A percentile compares a stretch with the other conserved stretches of the same genome.
phyloP scores from a whole-genome alignment of 2,797 vertebrate species.

The Catostomus latipinnis region DNA sequence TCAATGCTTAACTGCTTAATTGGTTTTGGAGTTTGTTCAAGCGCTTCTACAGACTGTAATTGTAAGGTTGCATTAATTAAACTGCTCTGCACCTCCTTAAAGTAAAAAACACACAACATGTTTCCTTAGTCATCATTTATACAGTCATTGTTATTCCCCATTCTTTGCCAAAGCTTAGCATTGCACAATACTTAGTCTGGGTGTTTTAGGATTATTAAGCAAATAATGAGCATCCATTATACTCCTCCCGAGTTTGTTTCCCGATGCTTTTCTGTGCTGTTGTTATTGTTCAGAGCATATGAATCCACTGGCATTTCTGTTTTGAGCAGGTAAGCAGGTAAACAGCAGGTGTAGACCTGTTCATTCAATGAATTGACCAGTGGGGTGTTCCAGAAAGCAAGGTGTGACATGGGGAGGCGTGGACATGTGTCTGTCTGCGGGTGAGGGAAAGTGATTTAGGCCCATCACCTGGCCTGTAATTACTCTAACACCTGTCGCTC shows the following conservation, averaged over 20 bases:
- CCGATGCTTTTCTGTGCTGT: neutral
- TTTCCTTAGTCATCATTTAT: conserved; percentile 37
- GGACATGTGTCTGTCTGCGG: too few relatives aligned
- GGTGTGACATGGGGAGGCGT: too few relatives aligned
- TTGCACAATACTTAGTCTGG: neutral
- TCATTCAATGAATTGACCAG: neutral
- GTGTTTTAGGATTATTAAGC: conserved; percentile 26
- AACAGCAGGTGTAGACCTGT: neutral
- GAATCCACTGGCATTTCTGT: conserved; percentile 15
- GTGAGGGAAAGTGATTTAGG: too few relatives aligned
- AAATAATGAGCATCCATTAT: conserved; percentile 31
- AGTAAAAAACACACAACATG: conserved; percentile 25
- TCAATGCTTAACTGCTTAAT: conserved; percentile 43
- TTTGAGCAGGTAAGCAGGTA: neutral
- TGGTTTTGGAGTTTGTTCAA: conserved; percentile 30
- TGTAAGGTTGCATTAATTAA: conserved; percentile 44
- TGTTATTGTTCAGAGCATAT: neutral
- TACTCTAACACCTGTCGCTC: too few relatives aligned
- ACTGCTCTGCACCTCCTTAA: conserved; percentile 19
- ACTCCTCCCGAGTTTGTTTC: neutral
- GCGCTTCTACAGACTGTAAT: conserved; percentile 35
- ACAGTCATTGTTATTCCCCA: neutral
- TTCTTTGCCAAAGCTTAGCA: conserved; percentile 11
- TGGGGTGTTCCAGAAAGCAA: neutral
- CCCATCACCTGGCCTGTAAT: too few relatives aligned